Conservation (phyloP, 1,140 invertebrate species). For the Drosophila nigromelanica region DNA sequence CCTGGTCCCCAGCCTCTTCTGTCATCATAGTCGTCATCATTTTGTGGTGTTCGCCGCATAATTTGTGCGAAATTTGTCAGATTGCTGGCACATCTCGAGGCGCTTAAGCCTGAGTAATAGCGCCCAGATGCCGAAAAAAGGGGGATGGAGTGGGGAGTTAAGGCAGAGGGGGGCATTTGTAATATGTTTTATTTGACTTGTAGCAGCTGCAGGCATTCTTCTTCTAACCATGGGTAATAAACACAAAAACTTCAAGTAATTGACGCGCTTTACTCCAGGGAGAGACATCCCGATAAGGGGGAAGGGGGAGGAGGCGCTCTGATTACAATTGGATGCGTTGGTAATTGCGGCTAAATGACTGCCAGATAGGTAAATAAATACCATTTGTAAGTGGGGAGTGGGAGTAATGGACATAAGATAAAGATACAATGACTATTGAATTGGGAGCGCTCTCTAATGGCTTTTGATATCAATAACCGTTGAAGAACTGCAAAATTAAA, state of each 20-base stretch:
- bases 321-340: conserved; percentile 50
- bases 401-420: conserved; percentile 32
- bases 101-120: conserved; percentile 76
- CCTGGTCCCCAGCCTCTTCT: neutral
- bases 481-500: neutral
- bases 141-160: neutral
- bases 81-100: conserved; percentile 70
- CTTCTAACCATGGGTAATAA: conserved; percentile 63
- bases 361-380: conserved; percentile 50
- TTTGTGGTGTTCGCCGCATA: conserved; percentile 71
- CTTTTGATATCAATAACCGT: neutral
- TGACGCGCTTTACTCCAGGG: conserved; percentile 41
- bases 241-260: conserved; percentile 52
- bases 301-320: neutral
- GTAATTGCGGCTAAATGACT: conserved; percentile 49
- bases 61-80: conserved; percentile 82
- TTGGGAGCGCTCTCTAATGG: conserved; percentile 1
- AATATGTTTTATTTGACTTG: conserved; percentile 82
- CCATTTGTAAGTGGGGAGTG: conserved; percentile 9
- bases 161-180: conserved; percentile 58
- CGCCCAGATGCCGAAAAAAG: neutral
- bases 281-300: neutral
- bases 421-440: conserved; percentile 24
- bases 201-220: conserved; percentile 65
- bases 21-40: conserved; percentile 65